Evolutionary conservation across 1,140 invertebrate genomes (phyloP).

Genomic region (Sinella curviseta): DNA sequence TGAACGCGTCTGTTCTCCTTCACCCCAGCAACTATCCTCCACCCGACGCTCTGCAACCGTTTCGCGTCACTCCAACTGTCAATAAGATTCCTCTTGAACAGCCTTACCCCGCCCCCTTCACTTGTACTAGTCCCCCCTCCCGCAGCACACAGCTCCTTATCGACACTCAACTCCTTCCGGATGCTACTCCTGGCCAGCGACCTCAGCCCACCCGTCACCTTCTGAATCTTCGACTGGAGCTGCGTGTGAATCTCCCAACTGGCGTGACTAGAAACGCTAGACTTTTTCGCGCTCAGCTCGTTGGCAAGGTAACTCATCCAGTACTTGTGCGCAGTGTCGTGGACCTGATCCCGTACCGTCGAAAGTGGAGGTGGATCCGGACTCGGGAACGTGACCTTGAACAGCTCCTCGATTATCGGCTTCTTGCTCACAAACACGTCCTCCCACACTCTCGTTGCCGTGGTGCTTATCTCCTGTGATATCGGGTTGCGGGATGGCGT

Average conservation of each 20-base stretch:
- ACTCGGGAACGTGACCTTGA: conserved; percentile 79
- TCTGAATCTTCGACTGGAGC: conserved; percentile 75
- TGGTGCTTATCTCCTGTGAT: conserved; percentile 54
- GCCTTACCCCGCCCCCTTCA: not conserved
- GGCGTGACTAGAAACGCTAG: conserved; percentile 54
- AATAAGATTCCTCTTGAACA: not conserved
- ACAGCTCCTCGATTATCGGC: conserved; percentile 89
- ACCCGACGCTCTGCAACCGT: not conserved
- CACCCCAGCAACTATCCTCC: not conserved
- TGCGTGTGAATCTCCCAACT: conserved; percentile 67
- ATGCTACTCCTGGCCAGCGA: conserved; percentile 49
- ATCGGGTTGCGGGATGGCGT: not conserved
- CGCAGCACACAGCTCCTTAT: not conserved
- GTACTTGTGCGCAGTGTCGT: conserved; percentile 78
- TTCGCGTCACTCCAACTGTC: not conserved
- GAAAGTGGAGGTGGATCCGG: conserved; percentile 70
- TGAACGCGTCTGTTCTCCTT: not conserved
- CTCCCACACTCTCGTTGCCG: conserved; percentile 92
- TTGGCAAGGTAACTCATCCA: conserved; percentile 84
- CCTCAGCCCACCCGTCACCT: conserved; percentile 87
- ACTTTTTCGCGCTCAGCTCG: conserved; percentile 44
- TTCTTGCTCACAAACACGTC: conserved; percentile 91
- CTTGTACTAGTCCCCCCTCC: not conserved
- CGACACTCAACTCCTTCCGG: conserved; percentile 24
- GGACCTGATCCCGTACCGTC: conserved; percentile 76